These are phyloP conservation scores for Tragelaphus scriptus DNA, from an alignment of 2,113 vertebrate genomes.

Conservation along the genomic window DNA sequence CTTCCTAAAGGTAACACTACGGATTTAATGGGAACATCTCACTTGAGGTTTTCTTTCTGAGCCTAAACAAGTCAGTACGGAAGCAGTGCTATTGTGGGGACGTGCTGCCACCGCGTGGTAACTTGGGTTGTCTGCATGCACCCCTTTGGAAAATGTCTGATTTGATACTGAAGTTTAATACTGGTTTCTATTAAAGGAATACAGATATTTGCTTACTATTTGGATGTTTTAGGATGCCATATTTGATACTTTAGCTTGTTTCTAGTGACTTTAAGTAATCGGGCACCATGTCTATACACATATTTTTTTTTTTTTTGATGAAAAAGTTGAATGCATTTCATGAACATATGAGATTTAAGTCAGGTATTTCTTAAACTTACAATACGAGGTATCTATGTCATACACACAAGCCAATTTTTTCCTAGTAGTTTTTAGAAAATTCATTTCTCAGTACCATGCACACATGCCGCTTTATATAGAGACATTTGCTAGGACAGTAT, in stretches of 20 bases:
- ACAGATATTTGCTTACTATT: not conserved
- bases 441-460: not conserved
- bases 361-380: not conserved
- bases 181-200: not conserved
- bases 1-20: not conserved
- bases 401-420: not conserved
- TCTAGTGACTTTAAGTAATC: not conserved
- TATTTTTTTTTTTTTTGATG: not conserved
- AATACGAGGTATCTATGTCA: not conserved
- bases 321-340: not conserved
- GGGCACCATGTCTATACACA: not conserved
- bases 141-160: not conserved
- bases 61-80: rapidly evolving
- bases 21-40: not conserved
- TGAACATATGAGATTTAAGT: not conserved
- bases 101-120: constrained; percentile 48
- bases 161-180: not conserved
- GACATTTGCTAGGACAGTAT: not conserved
- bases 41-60: not conserved
- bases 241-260: not conserved
- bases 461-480: not conserved
- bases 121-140: not conserved
- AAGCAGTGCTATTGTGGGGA: not conserved
- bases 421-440: not conserved
- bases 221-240: not conserved